Evolutionary conservation across 2,888 invertebrate species (phyloP).

Genomic region (Lasioglossum morio): DNA sequence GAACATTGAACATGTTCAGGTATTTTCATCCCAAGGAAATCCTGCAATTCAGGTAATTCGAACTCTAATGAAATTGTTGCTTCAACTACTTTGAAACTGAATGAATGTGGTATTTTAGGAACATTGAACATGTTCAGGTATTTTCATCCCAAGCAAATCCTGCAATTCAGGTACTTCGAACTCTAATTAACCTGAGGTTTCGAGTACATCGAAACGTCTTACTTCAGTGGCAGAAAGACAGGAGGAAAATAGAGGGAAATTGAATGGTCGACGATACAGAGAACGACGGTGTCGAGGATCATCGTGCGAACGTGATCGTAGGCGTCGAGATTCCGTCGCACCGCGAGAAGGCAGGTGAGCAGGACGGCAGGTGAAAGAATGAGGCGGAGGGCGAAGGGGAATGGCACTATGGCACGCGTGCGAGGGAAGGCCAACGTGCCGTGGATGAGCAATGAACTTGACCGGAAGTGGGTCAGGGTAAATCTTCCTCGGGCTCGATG

Average conservation of each 20-base stretch:
- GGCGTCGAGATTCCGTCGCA: constrained; percentile 20
- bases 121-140: too few relatives aligned
- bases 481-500: constrained; percentile 67
- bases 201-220: background rate
- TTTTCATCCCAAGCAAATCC: fast-evolving
- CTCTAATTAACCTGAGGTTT: too few relatives aligned
- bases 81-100: too few relatives aligned
- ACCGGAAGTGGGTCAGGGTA: constrained; percentile 82
- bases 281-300: background rate
- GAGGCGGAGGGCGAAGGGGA: constrained; percentile 21
- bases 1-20: too few relatives aligned
- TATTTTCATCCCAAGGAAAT: too few relatives aligned
- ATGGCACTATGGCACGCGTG: constrained; percentile 37
- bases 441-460: constrained; percentile 83
- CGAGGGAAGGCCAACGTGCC: constrained; percentile 65
- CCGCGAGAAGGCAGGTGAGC: constrained; percentile 14
- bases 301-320: background rate
- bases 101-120: too few relatives aligned
- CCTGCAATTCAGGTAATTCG: too few relatives aligned
- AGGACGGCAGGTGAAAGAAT: constrained; percentile 23
- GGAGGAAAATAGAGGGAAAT: background rate
- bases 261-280: background rate
- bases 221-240: background rate
- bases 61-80: too few relatives aligned
- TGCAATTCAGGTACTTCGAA: too few relatives aligned